Evolutionary conservation across 1,140 invertebrate species (phyloP).

Genomic region (Drosophila pallidifrons): DNA sequence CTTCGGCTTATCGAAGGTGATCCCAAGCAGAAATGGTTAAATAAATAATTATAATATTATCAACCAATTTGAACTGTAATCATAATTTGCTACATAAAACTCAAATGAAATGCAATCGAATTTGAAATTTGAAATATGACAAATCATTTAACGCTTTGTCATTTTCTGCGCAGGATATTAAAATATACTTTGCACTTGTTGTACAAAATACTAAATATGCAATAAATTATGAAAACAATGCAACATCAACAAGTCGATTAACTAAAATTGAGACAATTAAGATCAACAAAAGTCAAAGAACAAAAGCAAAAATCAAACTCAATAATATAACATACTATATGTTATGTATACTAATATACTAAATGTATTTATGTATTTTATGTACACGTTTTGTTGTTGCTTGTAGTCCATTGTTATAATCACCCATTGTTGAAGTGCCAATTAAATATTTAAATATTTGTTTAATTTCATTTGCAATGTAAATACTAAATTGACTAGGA

Average conservation of each 20-base stretch:
- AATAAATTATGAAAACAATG: slow-evolving; percentile 8
- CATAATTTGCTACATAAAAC: too few species aligned
- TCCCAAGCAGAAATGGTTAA: slow-evolving; percentile 1
- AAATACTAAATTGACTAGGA: slow-evolving; percentile 22
- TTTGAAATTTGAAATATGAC: too few species aligned
- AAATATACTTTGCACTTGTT: slow-evolving; percentile 1
- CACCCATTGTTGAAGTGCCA: slow-evolving; percentile 41
- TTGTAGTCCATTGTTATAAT: slow-evolving; percentile 44
- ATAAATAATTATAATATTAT: background rate
- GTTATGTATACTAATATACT: slow-evolving; percentile 22
- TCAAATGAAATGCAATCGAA: background rate
- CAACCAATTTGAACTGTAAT: too few species aligned
- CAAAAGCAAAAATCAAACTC: background rate
- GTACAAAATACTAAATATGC: background rate
- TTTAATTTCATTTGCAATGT: slow-evolving; percentile 57
- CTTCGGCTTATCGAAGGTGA: slow-evolving; percentile 33
- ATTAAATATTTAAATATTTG: slow-evolving; percentile 63
- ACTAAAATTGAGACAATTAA: slow-evolving; percentile 10
- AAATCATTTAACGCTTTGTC: too few species aligned
- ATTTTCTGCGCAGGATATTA: slow-evolving; percentile 6
- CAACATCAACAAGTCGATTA: slow-evolving; percentile 14
- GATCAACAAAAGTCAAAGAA: slow-evolving; percentile 7
- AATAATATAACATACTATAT: slow-evolving; percentile 29
- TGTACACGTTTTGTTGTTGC: slow-evolving; percentile 22
- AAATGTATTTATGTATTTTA: slow-evolving; percentile 9